A percentile compares a stretch with the other conserved stretches of the same genome.
phyloP scores from a whole-genome alignment of 2,113 vertebrate genomes.

The human (Homo sapiens) region GRCh38 chr1:111769001-111769500 shows the following conservation, averaged over 20 bases:
- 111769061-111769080: not conserved
- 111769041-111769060: not conserved
- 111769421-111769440: not conserved
- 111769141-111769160: not conserved
- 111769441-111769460: not conserved
- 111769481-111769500: not conserved
- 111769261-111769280: not conserved
- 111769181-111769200: not conserved
- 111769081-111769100: not conserved
- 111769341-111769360: not conserved
- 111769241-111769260: not conserved
- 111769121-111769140: not conserved
- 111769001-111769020: conserved; percentile 19
- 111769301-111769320: conserved; percentile 13
- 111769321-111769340: conserved; percentile 16
- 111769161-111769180: not conserved
- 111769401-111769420: not conserved
- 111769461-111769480: not conserved
- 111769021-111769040: not conserved
- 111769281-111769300: conserved; percentile 1
- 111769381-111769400: not conserved
- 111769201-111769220: conserved; percentile 16
- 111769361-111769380: not conserved
- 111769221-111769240: not conserved
- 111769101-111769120: not conserved